These are phyloP conservation scores for Mercenaria mercenaria DNA, from an alignment of 1,140 invertebrate species.

Conservation along the genomic window DNA sequence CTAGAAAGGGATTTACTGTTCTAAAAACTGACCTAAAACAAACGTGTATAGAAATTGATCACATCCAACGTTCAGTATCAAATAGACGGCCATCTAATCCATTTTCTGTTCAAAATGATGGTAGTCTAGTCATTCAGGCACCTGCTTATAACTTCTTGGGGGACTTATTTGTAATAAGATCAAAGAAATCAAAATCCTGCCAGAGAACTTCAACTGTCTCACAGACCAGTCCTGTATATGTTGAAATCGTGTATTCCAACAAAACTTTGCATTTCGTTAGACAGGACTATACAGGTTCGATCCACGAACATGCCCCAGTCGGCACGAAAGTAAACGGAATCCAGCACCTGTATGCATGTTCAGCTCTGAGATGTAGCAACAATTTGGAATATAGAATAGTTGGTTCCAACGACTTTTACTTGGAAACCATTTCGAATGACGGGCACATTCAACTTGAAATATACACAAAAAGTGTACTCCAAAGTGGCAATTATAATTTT, in stretches of 20 bases:
- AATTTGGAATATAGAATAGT: constrained; percentile 44
- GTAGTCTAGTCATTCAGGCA: constrained; percentile 3
- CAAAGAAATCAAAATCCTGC: background rate
- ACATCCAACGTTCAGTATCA: background rate
- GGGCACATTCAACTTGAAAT: constrained; percentile 35
- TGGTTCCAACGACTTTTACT: constrained; percentile 35
- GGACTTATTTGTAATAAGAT: constrained; percentile 34
- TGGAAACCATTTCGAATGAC: constrained; percentile 23
- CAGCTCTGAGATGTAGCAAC: background rate
- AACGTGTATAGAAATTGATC: constrained; percentile 23
- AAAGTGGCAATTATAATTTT: background rate
- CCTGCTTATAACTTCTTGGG: background rate
- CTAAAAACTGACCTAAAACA: background rate
- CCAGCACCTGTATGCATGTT: constrained; percentile 29
- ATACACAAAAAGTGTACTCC: background rate
- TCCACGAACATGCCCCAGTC: background rate
- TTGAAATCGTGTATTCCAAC: background rate
- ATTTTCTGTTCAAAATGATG: constrained; percentile 30
- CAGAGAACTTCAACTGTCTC: background rate
- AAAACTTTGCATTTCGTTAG: constrained; percentile 1
- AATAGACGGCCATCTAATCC: background rate
- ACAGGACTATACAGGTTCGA: background rate
- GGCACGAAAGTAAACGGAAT: constrained; percentile 46
- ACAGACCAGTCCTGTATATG: background rate
- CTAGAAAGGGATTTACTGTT: constrained; percentile 16